Conservation (phyloP, 1,140 invertebrate species). For the Heliconius hermathena region DNA sequence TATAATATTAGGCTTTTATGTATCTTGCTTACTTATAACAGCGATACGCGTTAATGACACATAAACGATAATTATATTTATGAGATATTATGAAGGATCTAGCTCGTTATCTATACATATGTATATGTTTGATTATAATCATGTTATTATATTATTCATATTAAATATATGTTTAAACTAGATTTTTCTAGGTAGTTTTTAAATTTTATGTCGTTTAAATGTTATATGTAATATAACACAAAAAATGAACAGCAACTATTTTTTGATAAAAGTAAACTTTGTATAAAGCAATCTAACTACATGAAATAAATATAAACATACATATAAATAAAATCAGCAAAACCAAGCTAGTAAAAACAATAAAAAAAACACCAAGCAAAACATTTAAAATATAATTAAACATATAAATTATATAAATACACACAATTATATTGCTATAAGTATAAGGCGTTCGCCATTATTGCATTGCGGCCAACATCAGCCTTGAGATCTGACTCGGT, state of each 20-base stretch:
- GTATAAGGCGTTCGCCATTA: not conserved
- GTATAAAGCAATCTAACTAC: too few species aligned
- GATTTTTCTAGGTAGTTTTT: too few species aligned
- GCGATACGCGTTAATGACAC: not conserved
- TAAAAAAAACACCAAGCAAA: not conserved
- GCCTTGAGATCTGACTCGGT: conserved; percentile 9
- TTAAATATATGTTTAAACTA: too few species aligned
- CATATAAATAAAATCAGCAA: too few species aligned
- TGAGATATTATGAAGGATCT: not conserved
- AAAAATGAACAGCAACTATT: too few species aligned
- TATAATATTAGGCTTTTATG: not conserved
- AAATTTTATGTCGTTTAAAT: too few species aligned
- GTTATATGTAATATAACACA: too few species aligned
- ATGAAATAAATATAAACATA: too few species aligned
- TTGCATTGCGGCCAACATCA: not conserved
- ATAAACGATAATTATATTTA: not conserved
- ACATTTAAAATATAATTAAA: not conserved
- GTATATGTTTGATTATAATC: not conserved
- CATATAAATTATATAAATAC: not conserved
- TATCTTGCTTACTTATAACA: not conserved
- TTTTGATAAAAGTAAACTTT: too few species aligned
- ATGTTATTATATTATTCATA: not conserved
- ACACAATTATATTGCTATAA: conserved; percentile 5
- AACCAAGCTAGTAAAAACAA: too few species aligned
- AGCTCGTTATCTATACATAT: not conserved